These are phyloP conservation scores for Aquatica leii DNA, from an alignment of 2,888 invertebrate species.

Conservation along the genomic window DNA sequence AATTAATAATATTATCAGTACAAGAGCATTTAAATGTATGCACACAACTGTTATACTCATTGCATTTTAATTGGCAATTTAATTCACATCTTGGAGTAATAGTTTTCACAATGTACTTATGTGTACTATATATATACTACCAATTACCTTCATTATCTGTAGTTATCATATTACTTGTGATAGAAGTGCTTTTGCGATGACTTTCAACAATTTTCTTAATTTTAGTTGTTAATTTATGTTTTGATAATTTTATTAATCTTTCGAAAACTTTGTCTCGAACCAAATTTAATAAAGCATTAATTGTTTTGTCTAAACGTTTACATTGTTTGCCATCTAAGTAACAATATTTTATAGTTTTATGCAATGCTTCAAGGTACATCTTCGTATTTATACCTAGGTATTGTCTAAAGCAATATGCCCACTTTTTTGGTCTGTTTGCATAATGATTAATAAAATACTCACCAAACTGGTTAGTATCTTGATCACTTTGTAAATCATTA, in stretches of 20 bases:
- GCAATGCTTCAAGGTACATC: constrained; percentile 20
- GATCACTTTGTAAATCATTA: constrained; percentile 4
- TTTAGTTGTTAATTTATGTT: background rate
- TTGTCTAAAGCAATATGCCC: constrained; percentile 24
- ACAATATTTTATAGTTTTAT: constrained; percentile 17
- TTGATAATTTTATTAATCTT: background rate
- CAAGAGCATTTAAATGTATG: constrained; percentile 12
- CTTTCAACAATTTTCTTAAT: background rate
- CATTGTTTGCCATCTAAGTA: constrained; percentile 16
- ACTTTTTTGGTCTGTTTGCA: constrained; percentile 11
- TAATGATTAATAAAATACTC: constrained; percentile 22
- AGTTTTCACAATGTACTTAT: too few relatives aligned
- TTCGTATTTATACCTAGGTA: constrained; percentile 22
- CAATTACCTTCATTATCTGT: too few relatives aligned
- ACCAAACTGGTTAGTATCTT: constrained; percentile 11
- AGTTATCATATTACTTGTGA: too few relatives aligned
- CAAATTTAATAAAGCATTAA: constrained; percentile 4
- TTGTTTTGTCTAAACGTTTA: background rate
- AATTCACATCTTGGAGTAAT: background rate
- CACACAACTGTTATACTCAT: constrained; percentile 3
- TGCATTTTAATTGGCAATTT: constrained; percentile 3
- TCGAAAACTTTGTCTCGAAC: constrained; percentile 6
- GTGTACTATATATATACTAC: too few relatives aligned
- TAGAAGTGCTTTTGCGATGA: too few relatives aligned
- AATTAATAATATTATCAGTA: background rate